A percentile compares a stretch with the other conserved stretches of the same genome.
Evolutionary conservation across 1,140 invertebrate genomes (phyloP).

Genomic region (Zaprionus lachaisei): DNA sequence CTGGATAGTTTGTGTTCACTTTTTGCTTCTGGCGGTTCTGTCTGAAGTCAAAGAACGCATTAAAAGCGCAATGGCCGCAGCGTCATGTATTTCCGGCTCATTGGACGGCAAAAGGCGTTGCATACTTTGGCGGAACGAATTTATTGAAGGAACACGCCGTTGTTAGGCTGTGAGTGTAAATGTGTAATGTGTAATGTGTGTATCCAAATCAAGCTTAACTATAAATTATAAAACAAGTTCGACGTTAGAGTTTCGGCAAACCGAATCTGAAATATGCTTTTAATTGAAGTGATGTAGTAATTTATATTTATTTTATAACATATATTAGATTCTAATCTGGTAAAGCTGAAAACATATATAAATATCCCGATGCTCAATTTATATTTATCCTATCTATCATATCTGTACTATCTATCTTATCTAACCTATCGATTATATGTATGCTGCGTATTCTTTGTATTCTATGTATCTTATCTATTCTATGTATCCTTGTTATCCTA

Average conservation of each 20-base stretch:
- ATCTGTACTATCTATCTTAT: no score
- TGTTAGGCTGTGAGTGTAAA: constrained; percentile 1
- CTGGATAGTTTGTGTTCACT: neutral
- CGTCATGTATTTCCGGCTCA: constrained; percentile 67
- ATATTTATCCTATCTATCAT: no score
- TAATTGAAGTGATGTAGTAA: neutral
- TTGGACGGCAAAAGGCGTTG: constrained; percentile 54
- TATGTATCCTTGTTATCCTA: no score
- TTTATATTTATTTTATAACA: no score
- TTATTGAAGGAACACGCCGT: neutral
- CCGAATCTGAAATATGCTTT: neutral
- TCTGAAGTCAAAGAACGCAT: constrained; percentile 73
- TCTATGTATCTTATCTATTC: no score
- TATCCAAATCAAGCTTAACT: constrained; percentile 56
- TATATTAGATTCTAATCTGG: no score
- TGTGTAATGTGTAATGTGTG: constrained; percentile 22
- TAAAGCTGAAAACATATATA: no score
- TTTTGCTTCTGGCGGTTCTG: neutral
- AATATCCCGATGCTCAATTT: no score
- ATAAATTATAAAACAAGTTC: constrained; percentile 65
- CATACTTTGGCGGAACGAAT: constrained; percentile 29
- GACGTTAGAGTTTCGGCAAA: neutral
- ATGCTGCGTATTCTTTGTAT: no score
- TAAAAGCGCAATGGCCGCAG: constrained; percentile 64
- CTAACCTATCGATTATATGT: no score